phyloP scores from a whole-genome alignment of 2,113 vertebrate species.

The Numenius arquata region DNA sequence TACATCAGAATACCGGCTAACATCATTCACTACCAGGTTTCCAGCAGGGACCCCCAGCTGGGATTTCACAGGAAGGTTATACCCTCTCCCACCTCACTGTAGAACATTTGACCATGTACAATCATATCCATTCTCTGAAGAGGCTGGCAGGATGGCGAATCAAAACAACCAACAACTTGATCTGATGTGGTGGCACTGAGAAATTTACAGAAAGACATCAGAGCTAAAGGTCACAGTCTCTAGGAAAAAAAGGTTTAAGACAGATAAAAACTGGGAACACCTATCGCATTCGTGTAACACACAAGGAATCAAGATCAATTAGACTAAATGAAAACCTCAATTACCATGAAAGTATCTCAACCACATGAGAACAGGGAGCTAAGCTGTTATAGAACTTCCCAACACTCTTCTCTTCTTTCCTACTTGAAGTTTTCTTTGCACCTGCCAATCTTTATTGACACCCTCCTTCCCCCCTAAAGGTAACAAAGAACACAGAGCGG shows the following conservation, averaged over 20 bases:
- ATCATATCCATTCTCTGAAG: neutral
- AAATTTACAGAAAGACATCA: neutral
- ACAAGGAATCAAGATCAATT: neutral
- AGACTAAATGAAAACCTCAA: neutral
- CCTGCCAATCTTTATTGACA: neutral
- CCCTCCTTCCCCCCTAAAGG: neutral
- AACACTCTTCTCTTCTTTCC: neutral
- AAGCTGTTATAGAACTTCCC: neutral
- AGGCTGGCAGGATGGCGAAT: neutral
- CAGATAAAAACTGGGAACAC: neutral
- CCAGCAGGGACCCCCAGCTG: neutral
- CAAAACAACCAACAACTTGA: neutral
- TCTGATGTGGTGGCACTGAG: neutral
- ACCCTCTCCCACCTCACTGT: neutral
- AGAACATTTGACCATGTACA: neutral
- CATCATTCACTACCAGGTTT: neutral
- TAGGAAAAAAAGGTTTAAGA: neutral
- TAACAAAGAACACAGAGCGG: neutral
- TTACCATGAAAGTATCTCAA: neutral
- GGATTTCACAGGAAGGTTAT: neutral
- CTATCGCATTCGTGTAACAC: neutral
- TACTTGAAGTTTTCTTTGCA: neutral
- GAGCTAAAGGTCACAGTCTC: neutral
- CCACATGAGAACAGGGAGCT: fast-evolving
- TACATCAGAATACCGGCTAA: neutral